phyloP scores from a whole-genome alignment of 2,888 invertebrate species.

The Epinotia nisella region DNA sequence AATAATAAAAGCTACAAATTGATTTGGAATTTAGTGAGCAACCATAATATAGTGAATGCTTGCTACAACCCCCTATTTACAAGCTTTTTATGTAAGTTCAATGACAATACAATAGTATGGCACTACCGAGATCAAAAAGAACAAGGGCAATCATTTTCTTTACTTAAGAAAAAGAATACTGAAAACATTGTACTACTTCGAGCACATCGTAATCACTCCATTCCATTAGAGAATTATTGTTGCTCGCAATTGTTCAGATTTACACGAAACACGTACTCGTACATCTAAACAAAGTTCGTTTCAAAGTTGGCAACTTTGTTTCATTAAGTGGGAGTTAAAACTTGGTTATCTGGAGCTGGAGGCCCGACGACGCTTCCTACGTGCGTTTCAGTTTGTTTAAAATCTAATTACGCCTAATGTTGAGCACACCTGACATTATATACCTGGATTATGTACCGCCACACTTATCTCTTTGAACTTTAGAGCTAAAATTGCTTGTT shows the following conservation, averaged over 20 bases:
- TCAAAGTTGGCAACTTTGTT: constrained; percentile 34
- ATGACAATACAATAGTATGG: too few species aligned
- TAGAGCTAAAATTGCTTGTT: neutral
- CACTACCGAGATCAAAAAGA: too few species aligned
- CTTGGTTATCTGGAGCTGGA: constrained; percentile 16
- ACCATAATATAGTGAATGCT: too few species aligned
- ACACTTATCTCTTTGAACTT: neutral
- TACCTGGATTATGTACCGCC: neutral
- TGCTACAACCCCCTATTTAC: too few species aligned
- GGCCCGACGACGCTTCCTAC: neutral
- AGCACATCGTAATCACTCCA: constrained; percentile 26
- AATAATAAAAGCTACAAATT: too few species aligned
- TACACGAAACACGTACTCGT: constrained; percentile 14
- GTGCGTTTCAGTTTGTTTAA: constrained; percentile 24
- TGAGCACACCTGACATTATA: constrained; percentile 18
- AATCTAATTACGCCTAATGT: constrained; percentile 19
- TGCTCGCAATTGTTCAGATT: constrained; percentile 28
- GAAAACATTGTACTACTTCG: neutral
- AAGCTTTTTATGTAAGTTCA: too few species aligned
- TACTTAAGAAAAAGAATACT: too few species aligned
- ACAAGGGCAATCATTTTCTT: too few species aligned
- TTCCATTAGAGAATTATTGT: constrained; percentile 29
- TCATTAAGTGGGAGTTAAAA: constrained; percentile 38
- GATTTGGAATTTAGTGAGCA: too few species aligned
- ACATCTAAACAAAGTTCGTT: constrained; percentile 21